Base-by-base conservation (phyloP, 2,888 invertebrate species). In the Plebejus melissa region DNA sequence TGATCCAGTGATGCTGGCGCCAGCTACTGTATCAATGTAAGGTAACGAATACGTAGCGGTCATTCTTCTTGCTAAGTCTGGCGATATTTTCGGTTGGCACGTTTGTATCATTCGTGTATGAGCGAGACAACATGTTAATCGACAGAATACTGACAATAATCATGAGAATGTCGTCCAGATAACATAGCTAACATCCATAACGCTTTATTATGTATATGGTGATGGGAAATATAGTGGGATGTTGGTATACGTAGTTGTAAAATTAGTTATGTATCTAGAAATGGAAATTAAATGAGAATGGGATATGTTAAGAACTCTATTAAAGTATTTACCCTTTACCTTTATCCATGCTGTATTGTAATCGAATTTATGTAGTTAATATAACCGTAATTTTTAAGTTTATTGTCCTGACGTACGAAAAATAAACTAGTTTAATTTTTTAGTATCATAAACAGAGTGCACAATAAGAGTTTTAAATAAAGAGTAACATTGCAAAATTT, bases 151-250 rank as follows among this genome's bases (percentile, higher is more conserved):
- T n/a, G 58, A 58, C 5, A 60, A 60, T 60, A 60, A 60, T 58
- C 22, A 58, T n/a, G 58, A 54, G 13, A 54, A 16, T 16, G 54
- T 13, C 4, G 16, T 54, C 54, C 54, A 16, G 54, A 58, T n/a
- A 58, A 58, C 28, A 60, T 65, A 13, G 65, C 65, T 65, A 36
- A 65, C 65, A 65, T 13, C 32, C 5, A 65, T 65, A 65, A 65
- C 65, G 65, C 65, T 65, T 65, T 78, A 74, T 76, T 74, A 74
- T 71, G 16, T 22, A 32, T 36, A 41, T 74, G 74, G 75, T 77
- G 75, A 41, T 74, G 77, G 75, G 38, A n/a, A 74, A 36, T 72
- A 36, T 50, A 28, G 60, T 74, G 32, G 22, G 50, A 74, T 38
- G 57, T 69, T 65, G 58, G n/a, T 75, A 36, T 60, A 16, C 38